Percentiles rank a stretch among this genome's conserved stretches.
phyloP scores from a whole-genome alignment of 2,113 vertebrate genomes.

The Rhizomys pruinosus region DNA sequence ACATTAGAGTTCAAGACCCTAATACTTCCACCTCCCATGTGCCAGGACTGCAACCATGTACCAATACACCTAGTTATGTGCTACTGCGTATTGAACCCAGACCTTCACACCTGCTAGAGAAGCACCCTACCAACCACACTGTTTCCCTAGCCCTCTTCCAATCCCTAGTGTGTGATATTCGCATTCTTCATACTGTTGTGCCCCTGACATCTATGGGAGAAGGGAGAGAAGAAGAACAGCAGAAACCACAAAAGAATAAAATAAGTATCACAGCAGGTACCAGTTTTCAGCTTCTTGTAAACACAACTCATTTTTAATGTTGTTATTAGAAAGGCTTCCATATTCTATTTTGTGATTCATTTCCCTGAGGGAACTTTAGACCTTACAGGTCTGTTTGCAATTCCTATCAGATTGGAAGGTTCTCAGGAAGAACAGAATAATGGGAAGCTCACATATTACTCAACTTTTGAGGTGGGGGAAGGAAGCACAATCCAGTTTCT shows the following conservation, averaged over 20 bases:
- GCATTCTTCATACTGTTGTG: neutral
- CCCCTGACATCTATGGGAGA: no score
- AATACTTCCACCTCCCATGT: neutral
- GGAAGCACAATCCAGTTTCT: constrained; percentile 69
- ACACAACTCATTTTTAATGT: constrained; percentile 29
- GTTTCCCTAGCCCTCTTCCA: neutral
- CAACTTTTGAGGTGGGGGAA: constrained; percentile 9
- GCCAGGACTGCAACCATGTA: no score
- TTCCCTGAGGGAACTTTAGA: constrained; percentile 57
- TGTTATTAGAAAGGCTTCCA: constrained; percentile 56
- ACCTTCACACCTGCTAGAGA: neutral
- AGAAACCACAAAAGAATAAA: neutral
- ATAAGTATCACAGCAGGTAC: neutral
- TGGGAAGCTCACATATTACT: constrained; percentile 68
- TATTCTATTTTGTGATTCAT: constrained; percentile 65
- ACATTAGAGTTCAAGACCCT: neutral
- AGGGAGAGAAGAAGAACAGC: neutral
- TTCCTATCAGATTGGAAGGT: constrained; percentile 69
- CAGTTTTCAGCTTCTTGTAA: constrained; percentile 35
- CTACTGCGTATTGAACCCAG: neutral
- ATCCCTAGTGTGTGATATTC: neutral
- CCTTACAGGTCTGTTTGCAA: constrained; percentile 60
- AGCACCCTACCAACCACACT: neutral
- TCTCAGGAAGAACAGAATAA: constrained; percentile 12
- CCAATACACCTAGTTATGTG: neutral